Percentiles rank a stretch among this genome's conserved stretches.
Conservation (phyloP, 64 coral and sea anemone species). For the Actinia tenebrosa region DNA sequence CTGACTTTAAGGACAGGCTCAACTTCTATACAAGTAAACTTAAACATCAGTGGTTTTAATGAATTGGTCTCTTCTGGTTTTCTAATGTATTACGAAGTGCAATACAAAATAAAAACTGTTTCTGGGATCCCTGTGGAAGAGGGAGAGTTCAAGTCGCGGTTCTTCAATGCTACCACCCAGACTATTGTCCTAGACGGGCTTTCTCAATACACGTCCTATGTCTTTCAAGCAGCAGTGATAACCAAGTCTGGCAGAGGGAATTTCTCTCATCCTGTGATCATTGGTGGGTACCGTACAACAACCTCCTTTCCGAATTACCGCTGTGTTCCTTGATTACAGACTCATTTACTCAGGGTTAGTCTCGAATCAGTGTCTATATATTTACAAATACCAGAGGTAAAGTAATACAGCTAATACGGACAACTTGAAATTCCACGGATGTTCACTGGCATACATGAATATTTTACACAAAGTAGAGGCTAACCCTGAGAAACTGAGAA, state of each 20-base stretch:
- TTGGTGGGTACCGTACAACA: background rate
- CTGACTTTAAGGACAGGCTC: background rate
- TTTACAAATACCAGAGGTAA: too few relatives aligned
- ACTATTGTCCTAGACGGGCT: background rate
- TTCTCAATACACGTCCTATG: slow-evolving; percentile 30
- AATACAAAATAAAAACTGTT: background rate
- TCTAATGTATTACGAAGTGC: background rate
- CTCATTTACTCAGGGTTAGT: too few relatives aligned
- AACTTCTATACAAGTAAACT: background rate
- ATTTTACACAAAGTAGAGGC: too few relatives aligned
- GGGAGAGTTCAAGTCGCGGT: background rate
- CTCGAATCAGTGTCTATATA: too few relatives aligned
- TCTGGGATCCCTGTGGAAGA: slow-evolving; percentile 4
- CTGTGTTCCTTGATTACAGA: too few relatives aligned
- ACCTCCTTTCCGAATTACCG: too few relatives aligned
- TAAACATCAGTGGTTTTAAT: background rate
- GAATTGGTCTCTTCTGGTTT: background rate
- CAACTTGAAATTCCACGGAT: too few relatives aligned
- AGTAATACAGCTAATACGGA: too few relatives aligned
- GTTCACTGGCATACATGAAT: too few relatives aligned
- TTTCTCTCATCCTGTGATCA: background rate
- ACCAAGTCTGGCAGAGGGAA: background rate
- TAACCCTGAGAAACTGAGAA: too few relatives aligned
- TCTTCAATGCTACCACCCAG: background rate
- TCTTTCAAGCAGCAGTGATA: background rate